Conservation (phyloP, 2,888 invertebrate species). For the Pyrocoelia pectoralis region DNA sequence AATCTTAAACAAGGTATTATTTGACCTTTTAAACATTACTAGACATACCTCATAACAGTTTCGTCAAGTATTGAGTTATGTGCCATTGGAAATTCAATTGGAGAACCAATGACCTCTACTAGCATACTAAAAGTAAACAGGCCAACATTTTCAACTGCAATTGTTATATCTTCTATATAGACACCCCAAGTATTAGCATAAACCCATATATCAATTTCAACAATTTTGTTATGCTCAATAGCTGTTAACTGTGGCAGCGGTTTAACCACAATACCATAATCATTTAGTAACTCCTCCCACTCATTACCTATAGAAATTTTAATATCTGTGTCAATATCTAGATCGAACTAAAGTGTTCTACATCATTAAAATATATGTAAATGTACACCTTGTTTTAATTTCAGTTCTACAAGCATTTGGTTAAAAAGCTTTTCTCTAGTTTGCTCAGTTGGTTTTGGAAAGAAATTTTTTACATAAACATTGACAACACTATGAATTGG, state of each 20-base stretch:
- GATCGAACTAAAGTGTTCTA: too few relatives aligned
- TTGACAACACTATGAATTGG: constrained; percentile 47
- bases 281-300: constrained; percentile 48
- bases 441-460: background rate
- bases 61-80: constrained; percentile 46
- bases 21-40: too few relatives aligned
- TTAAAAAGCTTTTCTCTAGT: background rate
- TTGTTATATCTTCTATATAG: constrained; percentile 58
- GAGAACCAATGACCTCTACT: constrained; percentile 55
- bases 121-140: constrained; percentile 54
- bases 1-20: constrained; percentile 41
- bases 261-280: constrained; percentile 54
- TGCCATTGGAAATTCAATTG: constrained; percentile 56
- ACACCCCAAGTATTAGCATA: constrained; percentile 61
- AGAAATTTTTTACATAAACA: constrained; percentile 49
- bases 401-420: background rate
- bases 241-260: constrained; percentile 44
- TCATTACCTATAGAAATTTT: constrained; percentile 38
- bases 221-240: constrained; percentile 46
- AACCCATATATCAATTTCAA: constrained; percentile 54
- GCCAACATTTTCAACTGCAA: constrained; percentile 54
- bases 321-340: too few relatives aligned
- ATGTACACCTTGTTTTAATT: background rate
- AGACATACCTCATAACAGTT: constrained; percentile 52
- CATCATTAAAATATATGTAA: too few relatives aligned